These are phyloP conservation scores for Brachyopa scutellaris DNA, from an alignment of 2,888 invertebrate species.

Conservation along the genomic window DNA sequence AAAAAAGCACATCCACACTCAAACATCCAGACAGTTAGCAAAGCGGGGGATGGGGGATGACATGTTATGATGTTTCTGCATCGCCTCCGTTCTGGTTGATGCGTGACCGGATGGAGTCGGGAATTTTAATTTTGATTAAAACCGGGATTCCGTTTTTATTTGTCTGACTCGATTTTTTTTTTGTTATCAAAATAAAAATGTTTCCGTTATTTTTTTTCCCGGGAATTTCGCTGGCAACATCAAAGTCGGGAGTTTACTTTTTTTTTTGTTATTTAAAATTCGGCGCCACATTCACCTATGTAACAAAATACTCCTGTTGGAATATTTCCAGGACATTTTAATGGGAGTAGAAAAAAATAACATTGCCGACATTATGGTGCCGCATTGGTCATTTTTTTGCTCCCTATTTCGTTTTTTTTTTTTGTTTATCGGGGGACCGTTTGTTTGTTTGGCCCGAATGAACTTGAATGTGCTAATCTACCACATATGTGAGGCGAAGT, in stretches of 20 bases:
- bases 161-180: constrained; percentile 40
- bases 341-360: constrained; percentile 14
- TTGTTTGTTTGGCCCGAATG: constrained; percentile 63
- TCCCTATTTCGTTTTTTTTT: too few species aligned
- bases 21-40: constrained; percentile 50
- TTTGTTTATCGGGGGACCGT: background rate
- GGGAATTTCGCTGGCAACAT: constrained; percentile 57
- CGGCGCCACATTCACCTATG: constrained; percentile 68
- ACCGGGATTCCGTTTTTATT: constrained; percentile 61
- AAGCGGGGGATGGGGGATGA: constrained; percentile 14
- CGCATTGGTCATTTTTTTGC: constrained; percentile 61
- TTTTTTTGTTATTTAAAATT: constrained; percentile 28
- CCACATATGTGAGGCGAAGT: constrained; percentile 49
- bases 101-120: constrained; percentile 69
- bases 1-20: constrained; percentile 9
- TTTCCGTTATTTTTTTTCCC: constrained; percentile 13
- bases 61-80: constrained; percentile 40
- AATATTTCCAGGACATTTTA: constrained; percentile 69
- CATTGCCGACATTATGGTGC: constrained; percentile 55
- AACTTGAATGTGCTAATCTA: constrained; percentile 70
- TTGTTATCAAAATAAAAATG: constrained; percentile 59
- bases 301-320: constrained; percentile 64
- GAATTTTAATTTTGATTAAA: constrained; percentile 73
- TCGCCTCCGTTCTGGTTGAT: constrained; percentile 34
- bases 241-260: constrained; percentile 41